Conservation (phyloP, 2,797 vertebrate genomes). For the Protosalanx chinensis region DNA sequence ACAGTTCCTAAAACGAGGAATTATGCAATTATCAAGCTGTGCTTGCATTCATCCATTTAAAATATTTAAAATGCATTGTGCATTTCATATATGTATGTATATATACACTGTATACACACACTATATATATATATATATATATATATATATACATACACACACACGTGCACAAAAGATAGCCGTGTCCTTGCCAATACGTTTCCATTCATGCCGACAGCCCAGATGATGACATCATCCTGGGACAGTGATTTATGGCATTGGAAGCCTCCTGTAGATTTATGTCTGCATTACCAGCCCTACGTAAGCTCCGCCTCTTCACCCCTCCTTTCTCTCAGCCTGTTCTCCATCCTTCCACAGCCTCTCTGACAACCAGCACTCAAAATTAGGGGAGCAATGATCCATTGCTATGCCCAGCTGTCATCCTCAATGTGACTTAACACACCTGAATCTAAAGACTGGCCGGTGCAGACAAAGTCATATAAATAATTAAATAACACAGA, state of each 20-base stretch:
- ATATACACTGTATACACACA: slow-evolving; percentile 28
- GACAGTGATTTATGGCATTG: slow-evolving; percentile 47
- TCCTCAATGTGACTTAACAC: no score
- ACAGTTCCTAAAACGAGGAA: neutral
- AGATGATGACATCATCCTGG: slow-evolving; percentile 60
- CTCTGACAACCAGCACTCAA: neutral
- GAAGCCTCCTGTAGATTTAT: slow-evolving; percentile 51
- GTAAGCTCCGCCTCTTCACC: slow-evolving; percentile 30
- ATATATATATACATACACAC: slow-evolving; percentile 35
- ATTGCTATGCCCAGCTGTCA: neutral
- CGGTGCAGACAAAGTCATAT: neutral
- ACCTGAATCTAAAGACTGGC: neutral
- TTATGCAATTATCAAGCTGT: neutral
- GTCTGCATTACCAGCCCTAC: slow-evolving; percentile 31
- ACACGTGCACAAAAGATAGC: slow-evolving; percentile 60
- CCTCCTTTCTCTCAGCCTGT: slow-evolving; percentile 18
- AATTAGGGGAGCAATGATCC: neutral
- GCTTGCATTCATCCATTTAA: no score
- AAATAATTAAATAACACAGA: neutral
- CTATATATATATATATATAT: slow-evolving; percentile 29
- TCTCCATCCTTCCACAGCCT: slow-evolving; percentile 12
- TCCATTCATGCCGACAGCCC: slow-evolving; percentile 55
- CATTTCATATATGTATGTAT: no score
- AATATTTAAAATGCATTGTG: slow-evolving; percentile 8
- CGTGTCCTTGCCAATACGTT: slow-evolving; percentile 58